Conservation (phyloP, 37 sponge, comb jelly and placozoan genomes). For the Theonella swinhoei region DNA sequence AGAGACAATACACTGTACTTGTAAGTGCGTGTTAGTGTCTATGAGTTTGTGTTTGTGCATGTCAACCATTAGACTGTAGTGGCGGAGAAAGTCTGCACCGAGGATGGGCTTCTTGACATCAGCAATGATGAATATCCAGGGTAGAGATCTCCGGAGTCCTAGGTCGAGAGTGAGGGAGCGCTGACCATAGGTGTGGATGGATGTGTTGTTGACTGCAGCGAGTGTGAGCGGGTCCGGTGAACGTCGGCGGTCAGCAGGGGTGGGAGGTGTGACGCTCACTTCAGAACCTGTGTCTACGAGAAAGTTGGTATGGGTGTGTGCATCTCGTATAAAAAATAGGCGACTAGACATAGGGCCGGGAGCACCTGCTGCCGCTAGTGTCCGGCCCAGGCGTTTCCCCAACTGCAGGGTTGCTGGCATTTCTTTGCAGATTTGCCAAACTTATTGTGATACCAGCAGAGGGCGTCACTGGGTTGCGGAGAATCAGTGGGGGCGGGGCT, state of each 20-base stretch:
- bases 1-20: slow-evolving; percentile 27
- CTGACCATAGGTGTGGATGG: too few species aligned
- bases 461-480: slow-evolving; percentile 9
- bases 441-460: slow-evolving; percentile 70
- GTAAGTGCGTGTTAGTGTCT: neutral
- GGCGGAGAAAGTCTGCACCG: slow-evolving; percentile 30
- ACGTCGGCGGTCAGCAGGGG: neutral
- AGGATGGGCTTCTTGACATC: slow-evolving; percentile 45
- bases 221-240: slow-evolving; percentile 17
- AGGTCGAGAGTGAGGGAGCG: slow-evolving; percentile 70
- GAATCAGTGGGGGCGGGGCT: slow-evolving; percentile 19
- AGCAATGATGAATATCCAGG: slow-evolving; percentile 36
- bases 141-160: slow-evolving; percentile 44
- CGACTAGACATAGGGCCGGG: slow-evolving; percentile 28
- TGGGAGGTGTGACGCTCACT: neutral
- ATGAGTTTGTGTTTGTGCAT: slow-evolving; percentile 10
- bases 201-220: slow-evolving; percentile 18
- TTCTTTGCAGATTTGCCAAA: slow-evolving; percentile 55
- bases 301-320: slow-evolving; percentile 6
- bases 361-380: slow-evolving; percentile 25
- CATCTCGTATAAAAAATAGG: slow-evolving; percentile 51
- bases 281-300: slow-evolving; percentile 3
- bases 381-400: slow-evolving; percentile 60
- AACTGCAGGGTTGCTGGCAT: slow-evolving; percentile 53
- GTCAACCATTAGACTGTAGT: slow-evolving; percentile 12